Conservation (phyloP, 2,113 vertebrate species). For the Nesospiza acunhae region DNA sequence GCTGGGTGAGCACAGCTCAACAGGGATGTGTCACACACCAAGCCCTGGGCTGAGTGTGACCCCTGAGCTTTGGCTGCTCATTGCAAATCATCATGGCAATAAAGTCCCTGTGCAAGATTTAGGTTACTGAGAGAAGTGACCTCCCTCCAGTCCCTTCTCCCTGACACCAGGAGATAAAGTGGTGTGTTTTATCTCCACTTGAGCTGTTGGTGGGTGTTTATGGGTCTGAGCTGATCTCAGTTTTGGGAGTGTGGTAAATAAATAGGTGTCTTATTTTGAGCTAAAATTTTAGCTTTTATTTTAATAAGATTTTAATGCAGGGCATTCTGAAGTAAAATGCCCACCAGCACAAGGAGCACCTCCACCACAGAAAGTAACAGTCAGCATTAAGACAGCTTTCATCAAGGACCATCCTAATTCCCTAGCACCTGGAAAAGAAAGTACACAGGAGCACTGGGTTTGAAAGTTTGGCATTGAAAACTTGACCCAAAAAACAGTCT, state of each 20-base stretch:
- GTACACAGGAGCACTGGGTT: fast-evolving
- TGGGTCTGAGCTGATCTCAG: not conserved
- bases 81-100: not conserved
- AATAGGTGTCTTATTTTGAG: no score
- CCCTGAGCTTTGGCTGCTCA: not conserved
- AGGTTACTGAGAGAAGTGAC: not conserved
- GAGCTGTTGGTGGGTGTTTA: not conserved
- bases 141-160: not conserved
- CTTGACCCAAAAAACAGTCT: fast-evolving
- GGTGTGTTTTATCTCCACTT: not conserved
- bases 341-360: not conserved
- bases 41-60: not conserved
- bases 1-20: fast-evolving
- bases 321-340: not conserved
- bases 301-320: not conserved
- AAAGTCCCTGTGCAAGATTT: fast-evolving
- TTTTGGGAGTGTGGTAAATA: not conserved
- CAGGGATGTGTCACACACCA: not conserved
- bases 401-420: not conserved
- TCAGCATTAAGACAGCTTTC: not conserved
- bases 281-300: no score
- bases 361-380: not conserved
- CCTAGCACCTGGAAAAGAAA: not conserved
- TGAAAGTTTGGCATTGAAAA: not conserved
- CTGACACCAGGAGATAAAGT: not conserved